Base-by-base conservation (phyloP, 23 tunicate species). In the Oikopleura albicans region DNA sequence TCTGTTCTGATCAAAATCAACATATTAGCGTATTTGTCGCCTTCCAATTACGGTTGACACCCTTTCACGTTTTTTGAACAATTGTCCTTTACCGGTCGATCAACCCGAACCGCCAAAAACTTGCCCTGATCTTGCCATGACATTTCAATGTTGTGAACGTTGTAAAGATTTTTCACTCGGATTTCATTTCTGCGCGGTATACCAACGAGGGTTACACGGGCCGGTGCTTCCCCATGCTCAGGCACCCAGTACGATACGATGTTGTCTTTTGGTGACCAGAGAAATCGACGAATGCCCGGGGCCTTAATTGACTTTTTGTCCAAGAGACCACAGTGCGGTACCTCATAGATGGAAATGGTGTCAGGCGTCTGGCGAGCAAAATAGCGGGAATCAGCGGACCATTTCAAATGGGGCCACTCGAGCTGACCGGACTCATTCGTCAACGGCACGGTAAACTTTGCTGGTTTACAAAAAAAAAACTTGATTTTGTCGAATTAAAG, bases 41-140 rank as follows among this genome's bases (percentile, higher is more conserved):
- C n/a, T n/a, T n/a, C n/a, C n/a, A n/a, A n/a, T n/a, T n/a, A n/a
- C n/a, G n/a, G n/a, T n/a, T n/a, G n/a, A n/a, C n/a, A n/a, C n/a
- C n/a, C n/a, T n/a, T n/a, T n/a, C n/a, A n/a, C n/a, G n/a, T n/a
- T n/a, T n/a, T n/a, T n/a, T n/a, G n/a, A n/a, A n/a, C n/a, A n/a
- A n/a, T n/a, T n/a, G n/a, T n/a, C n/a, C n/a, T 95, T 95, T 75
- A 86, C 91, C 86, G 87, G 89, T 38, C 99, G 90, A 79, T 93
- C 98, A 40, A 93, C 98, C 76, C 89, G 88, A 41, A 95, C 96
- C 75, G 90, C 89, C 1, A 95, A 87, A 49, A 84, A 95, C 40
- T 84, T 88, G 34, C 99, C 99, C 76, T 88, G 92, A 75, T 90
- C 89, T 86, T 95, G 99, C 99, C 99, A 95, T 84, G 87, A 85